Base-by-base conservation (phyloP, 2,888 invertebrate genomes). In the Plagiodera versicolora region DNA sequence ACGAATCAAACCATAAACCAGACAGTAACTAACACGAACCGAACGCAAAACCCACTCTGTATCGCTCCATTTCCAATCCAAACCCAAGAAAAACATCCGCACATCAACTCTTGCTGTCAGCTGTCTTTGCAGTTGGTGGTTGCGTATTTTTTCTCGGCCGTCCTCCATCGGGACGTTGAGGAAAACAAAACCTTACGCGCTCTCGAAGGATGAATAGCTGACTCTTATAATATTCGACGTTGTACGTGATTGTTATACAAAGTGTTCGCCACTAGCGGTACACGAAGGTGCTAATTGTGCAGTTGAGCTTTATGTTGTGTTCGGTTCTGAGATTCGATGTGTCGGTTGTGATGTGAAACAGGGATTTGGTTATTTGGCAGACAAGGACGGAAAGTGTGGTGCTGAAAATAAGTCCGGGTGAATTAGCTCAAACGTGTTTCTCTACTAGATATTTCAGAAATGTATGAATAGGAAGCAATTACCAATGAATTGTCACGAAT, bases 241-340 rank as follows among this genome's bases (percentile, higher is more conserved):
- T 44, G 53, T 53, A 53, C 53, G 53, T 53, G 53, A 45, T 44
- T 20, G 18, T 45, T 28, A 24, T 53, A 45, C 53, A n/a, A 28
- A 53, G n/a, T 19, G 44, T 44, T 45, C 20, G 16, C 17, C 44
- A 20, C 24, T 44, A 24, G 45, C 17, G 53, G 17, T 44, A 44
- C 24, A 45, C 11, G 20, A 10, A 44, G 44, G 53, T 53, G 53
- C 18, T 28, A 17, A 28, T 53, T 39, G 28, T 16, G 32, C 52
- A 52, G 32, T 32, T 9, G 3, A 32, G n/a, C 32, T 32, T 32
- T 24, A 24, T 24, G 24, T 24, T 6, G 24, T 6, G 24, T 24
- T 24, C 24, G 24, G 24, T 24, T 24, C 24, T 24, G 24, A 24
- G 24, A 24, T 24, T 24, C 24, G 24, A 6, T 14, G 39, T 14